These are phyloP conservation scores for Aplodontia rufa DNA, from an alignment of 2,113 vertebrate genomes.

Conservation along the genomic window DNA sequence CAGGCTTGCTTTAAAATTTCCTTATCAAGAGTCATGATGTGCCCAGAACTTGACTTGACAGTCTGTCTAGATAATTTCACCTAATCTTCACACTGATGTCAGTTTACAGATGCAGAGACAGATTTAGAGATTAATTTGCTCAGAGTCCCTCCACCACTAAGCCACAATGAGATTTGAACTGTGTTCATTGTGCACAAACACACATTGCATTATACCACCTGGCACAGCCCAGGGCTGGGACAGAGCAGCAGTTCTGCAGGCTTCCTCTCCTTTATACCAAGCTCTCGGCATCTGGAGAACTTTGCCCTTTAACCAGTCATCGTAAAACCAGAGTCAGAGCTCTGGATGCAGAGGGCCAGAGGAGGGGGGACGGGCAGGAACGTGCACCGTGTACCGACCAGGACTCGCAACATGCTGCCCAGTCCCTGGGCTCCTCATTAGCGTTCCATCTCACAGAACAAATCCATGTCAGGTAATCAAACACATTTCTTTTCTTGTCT, in stretches of 20 bases:
- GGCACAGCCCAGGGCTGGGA: not conserved
- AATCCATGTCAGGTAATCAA: constrained; percentile 65
- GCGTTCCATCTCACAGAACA: constrained; percentile 25
- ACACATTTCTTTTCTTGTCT: constrained; percentile 66
- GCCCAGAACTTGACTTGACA: not conserved
- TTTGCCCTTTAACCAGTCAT: not conserved
- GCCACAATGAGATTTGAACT: not conserved
- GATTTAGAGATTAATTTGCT: not conserved
- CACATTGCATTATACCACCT: not conserved
- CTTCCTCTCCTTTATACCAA: not conserved
- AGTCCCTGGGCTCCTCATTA: constrained; percentile 37
- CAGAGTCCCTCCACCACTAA: not conserved
- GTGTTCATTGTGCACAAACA: not conserved
- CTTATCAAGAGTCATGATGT: not conserved
- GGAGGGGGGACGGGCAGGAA: not conserved
- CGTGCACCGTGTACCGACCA: too few relatives aligned
- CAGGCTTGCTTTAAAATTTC: not conserved
- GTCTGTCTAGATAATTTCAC: not conserved
- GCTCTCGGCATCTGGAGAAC: not conserved
- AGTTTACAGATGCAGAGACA: not conserved
- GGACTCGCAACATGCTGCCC: not conserved
- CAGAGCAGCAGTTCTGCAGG: too few relatives aligned
- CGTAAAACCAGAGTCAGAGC: not conserved
- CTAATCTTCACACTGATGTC: not conserved
- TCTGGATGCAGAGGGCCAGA: rapidly evolving